A percentile compares a stretch with the other conserved stretches of the same genome.
Evolutionary conservation across 2,113 vertebrate genomes (phyloP).

Genomic region (Cyanistes caeruleus): DNA sequence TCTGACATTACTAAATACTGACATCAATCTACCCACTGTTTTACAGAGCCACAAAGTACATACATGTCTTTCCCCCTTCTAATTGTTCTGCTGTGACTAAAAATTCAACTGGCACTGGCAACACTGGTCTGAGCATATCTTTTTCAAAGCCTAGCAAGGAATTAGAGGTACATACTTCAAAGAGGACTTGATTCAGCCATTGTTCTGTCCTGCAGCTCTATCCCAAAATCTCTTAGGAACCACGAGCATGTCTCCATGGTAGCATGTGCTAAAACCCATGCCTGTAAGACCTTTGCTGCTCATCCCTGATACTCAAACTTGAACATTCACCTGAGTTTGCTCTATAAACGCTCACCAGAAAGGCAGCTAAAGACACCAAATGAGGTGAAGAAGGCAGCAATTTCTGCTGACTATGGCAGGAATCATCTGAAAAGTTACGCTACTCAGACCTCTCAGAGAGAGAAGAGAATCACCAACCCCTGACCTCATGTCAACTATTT

Average conservation of each 20-base stretch:
- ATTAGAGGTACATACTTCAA: not conserved
- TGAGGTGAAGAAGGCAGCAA: not conserved
- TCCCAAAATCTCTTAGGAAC: not conserved
- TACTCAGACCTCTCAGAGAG: not conserved
- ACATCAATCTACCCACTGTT: not conserved
- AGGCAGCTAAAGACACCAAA: not conserved
- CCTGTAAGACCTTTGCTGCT: not conserved
- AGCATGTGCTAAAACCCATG: not conserved
- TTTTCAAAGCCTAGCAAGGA: not conserved
- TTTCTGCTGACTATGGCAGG: not conserved
- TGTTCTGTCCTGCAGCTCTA: not conserved
- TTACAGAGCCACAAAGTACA: not conserved
- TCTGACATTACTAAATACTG: not conserved
- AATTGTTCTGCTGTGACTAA: not conserved
- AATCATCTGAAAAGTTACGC: not conserved
- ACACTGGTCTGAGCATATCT: not conserved
- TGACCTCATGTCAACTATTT: not conserved
- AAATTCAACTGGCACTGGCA: not conserved
- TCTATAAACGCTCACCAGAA: not conserved
- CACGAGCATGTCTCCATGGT: not conserved
- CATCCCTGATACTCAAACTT: not conserved
- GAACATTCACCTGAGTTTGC: not conserved
- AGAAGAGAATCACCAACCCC: not conserved
- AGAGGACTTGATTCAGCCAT: not conserved
- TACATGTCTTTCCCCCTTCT: rapidly evolving